These are phyloP conservation scores for Tribolium freemani DNA, from an alignment of 2,888 invertebrate genomes.

Conservation along the genomic window DNA sequence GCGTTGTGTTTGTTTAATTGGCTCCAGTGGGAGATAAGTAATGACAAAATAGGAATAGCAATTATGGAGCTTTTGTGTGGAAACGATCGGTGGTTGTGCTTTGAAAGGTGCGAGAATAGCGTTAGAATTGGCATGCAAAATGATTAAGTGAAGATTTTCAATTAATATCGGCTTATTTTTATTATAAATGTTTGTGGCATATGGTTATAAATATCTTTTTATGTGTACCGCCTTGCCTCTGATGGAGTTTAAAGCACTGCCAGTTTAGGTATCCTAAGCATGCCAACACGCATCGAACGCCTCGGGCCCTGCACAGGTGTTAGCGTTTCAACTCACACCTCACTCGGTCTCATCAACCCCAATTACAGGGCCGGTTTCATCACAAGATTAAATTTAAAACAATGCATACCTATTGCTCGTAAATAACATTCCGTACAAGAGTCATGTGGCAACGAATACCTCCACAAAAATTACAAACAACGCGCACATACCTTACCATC, in stretches of 20 bases:
- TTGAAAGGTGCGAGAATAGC: constrained; percentile 34
- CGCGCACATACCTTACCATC: constrained; percentile 13
- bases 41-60: constrained; percentile 31
- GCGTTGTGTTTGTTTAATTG: constrained; percentile 42
- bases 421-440: constrained; percentile 56
- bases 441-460: constrained; percentile 36
- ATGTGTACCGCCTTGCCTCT: constrained; percentile 48
- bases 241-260: constrained; percentile 48
- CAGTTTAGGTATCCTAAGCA: constrained; percentile 55
- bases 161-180: constrained; percentile 50
- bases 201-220: constrained; percentile 57
- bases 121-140: constrained; percentile 42
- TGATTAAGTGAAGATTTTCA: constrained; percentile 50
- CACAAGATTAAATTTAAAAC: constrained; percentile 68
- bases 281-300: constrained; percentile 63
- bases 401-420: constrained; percentile 64
- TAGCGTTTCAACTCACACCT: constrained; percentile 63
- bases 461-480: constrained; percentile 39
- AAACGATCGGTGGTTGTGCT: constrained; percentile 37
- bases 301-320: constrained; percentile 65
- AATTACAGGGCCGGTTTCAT: constrained; percentile 67
- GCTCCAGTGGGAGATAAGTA: constrained; percentile 22
- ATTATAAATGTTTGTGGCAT: constrained; percentile 55
- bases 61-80: constrained; percentile 35
- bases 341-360: constrained; percentile 66